Evolutionary conservation across 2,113 vertebrate species (phyloP), one percentile per base, ranked within the genome.

Genomic region (Seriola dumerili): DNA sequence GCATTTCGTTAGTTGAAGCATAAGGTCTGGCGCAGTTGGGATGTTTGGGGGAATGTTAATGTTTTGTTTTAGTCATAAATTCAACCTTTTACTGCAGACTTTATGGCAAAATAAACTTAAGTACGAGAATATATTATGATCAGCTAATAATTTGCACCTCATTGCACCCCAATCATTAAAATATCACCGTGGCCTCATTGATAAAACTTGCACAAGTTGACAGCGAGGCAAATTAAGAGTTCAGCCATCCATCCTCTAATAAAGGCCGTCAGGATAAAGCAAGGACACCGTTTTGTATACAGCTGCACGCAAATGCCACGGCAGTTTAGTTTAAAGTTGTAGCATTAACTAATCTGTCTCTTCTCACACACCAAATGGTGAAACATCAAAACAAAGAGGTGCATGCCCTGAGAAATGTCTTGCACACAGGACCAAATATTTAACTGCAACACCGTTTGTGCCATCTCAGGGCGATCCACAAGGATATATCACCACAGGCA

Each of bases 1-100:
- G 89, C 82, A 87, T 91, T 93, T 89, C 76, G 84, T 80, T 85
- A 88, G 88, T 48, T 82, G 66, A 85, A 90, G 75, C 81, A 81
- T 73, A 87, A 76, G 69, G 83, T 88, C 75, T 86, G 23, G 81
- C 77, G 78, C 48, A 54, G 63, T 77, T 70, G 25, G 55, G 61
- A 44, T 77, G 63, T 78, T 87, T 14, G 1, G 40, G 59, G 72
- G 75, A 21, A 36, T 68, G 78, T 74, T 63, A 63, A 80, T 79
- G 68, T 84, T 87, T 83, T 82, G 52, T 83, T 84, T 73, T 76
- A 87, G 85, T 81, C 83, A 87, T 79, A 83, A 92, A 78, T 87
- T 54, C 11, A 66, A 23, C 44, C 64, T 68, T 72, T 85, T 68
- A 23, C 46, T 17, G 23, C 34, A 58, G 52, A 44, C 36, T 76